Conservation (phyloP, 2,888 invertebrate species). For the Lutraria lutraria region DNA sequence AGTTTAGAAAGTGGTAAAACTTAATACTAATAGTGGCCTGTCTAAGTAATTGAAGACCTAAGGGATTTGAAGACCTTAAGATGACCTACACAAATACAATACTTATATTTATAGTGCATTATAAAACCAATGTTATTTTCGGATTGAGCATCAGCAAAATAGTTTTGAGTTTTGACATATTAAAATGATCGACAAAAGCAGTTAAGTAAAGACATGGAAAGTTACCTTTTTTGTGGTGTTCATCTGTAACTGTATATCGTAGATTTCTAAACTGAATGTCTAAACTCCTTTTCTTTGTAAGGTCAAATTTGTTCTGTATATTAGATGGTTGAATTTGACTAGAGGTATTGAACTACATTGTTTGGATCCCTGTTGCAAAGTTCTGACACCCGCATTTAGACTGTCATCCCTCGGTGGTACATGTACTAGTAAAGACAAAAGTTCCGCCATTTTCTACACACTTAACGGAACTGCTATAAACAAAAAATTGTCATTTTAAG, state of each 20-base stretch:
- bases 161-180: too few relatives aligned
- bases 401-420: slow-evolving; percentile 78
- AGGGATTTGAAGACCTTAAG: too few relatives aligned
- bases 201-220: slow-evolving; percentile 7
- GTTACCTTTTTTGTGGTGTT: slow-evolving; percentile 69
- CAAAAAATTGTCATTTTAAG: slow-evolving; percentile 24
- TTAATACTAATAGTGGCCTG: too few relatives aligned
- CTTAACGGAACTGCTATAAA: background rate
- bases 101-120: too few relatives aligned
- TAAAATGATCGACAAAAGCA: too few relatives aligned
- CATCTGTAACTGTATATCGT: slow-evolving; percentile 94
- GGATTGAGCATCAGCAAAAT: too few relatives aligned
- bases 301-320: slow-evolving; percentile 59
- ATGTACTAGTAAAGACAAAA: slow-evolving; percentile 85
- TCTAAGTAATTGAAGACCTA: too few relatives aligned
- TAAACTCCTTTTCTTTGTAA: slow-evolving; percentile 90
- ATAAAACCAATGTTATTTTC: too few relatives aligned
- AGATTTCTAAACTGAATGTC: slow-evolving; percentile 96
- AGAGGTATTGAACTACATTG: slow-evolving; percentile 29
- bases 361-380: slow-evolving; percentile 36
- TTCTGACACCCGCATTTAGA: slow-evolving; percentile 37
- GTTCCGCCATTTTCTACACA: slow-evolving; percentile 82
- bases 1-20: too few relatives aligned
- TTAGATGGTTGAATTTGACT: slow-evolving; percentile 25
- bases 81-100: too few relatives aligned